Evolutionary conservation across 2,113 vertebrate genomes (phyloP).

Genomic region (Tetraodon nigroviridis): DNA sequence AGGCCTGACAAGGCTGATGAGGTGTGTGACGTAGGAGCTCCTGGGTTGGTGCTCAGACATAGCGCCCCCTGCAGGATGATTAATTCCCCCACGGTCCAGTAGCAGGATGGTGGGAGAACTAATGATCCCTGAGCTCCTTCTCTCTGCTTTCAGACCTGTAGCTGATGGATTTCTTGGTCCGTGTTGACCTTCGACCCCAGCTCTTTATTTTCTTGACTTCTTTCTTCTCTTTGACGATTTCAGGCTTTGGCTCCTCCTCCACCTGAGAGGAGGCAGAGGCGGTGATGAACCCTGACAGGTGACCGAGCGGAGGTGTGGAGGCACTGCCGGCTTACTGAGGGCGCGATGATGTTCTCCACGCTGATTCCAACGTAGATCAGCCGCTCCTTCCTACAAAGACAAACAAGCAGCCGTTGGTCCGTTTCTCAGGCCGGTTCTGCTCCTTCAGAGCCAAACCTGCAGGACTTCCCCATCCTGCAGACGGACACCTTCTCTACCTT

Average conservation of each 20-base stretch:
- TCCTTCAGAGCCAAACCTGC: too few species aligned
- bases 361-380: slow-evolving; percentile 96
- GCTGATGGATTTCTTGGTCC: slow-evolving; percentile 91
- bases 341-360: slow-evolving; percentile 95
- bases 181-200: slow-evolving; percentile 89
- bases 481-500: slow-evolving; percentile 70
- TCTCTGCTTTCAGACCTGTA: slow-evolving; percentile 81
- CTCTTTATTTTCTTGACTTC: slow-evolving; percentile 84
- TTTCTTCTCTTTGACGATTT: slow-evolving; percentile 88
- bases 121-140: too few species aligned
- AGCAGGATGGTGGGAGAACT: too few species aligned
- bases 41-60: too few species aligned
- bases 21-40: too few species aligned
- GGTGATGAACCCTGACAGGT: not conserved
- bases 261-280: slow-evolving; percentile 1
- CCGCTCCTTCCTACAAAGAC: slow-evolving; percentile 84
- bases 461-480: not conserved
- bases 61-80: too few species aligned
- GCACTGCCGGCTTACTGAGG: slow-evolving; percentile 76
- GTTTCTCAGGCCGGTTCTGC: too few species aligned
- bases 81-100: too few species aligned
- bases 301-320: not conserved
- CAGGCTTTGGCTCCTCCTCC: slow-evolving; percentile 59
- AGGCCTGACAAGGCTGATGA: too few species aligned
- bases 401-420: not conserved